Evolutionary conservation across 2,797 vertebrate genomes (phyloP).

Genomic region (Lates japonicus): DNA sequence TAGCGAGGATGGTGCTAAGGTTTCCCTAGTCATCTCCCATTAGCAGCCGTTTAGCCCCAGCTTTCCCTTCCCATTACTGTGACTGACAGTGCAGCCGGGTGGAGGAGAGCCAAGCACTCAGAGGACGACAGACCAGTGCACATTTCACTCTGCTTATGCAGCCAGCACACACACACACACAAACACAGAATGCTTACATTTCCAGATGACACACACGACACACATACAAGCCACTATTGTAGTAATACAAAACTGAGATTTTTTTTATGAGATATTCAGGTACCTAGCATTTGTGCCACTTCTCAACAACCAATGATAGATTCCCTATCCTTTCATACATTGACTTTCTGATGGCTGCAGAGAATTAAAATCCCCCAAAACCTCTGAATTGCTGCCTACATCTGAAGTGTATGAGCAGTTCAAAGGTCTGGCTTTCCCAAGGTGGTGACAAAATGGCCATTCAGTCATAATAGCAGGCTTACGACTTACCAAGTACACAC

Average conservation of each 20-base stretch:
- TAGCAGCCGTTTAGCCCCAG: conserved; percentile 73
- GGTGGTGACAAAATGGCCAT: background rate
- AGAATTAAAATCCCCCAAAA: background rate
- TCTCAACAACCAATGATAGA: background rate
- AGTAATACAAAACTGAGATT: conserved; percentile 7
- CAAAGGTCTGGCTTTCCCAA: background rate
- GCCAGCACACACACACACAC: conserved; percentile 35
- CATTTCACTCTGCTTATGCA: conserved; percentile 56
- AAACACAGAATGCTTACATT: conserved; percentile 20
- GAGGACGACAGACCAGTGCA: conserved; percentile 48
- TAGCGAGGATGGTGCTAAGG: conserved; percentile 60
- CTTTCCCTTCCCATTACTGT: conserved; percentile 79
- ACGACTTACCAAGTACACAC: conserved; percentile 1
- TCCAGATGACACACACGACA: conserved; percentile 29
- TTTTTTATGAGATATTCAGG: conserved; percentile 9
- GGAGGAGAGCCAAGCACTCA: conserved; percentile 57
- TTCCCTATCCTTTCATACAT: background rate
- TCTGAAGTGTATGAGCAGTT: background rate
- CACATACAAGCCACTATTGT: conserved; percentile 3
- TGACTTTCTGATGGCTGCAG: background rate
- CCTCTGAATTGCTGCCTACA: background rate
- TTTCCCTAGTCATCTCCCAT: conserved; percentile 75
- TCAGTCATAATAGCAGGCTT: background rate
- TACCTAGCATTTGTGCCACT: background rate
- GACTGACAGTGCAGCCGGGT: conserved; percentile 76